phyloP scores from a whole-genome alignment of 2,113 vertebrate species.

The Heterotilapia buettikoferi region DNA sequence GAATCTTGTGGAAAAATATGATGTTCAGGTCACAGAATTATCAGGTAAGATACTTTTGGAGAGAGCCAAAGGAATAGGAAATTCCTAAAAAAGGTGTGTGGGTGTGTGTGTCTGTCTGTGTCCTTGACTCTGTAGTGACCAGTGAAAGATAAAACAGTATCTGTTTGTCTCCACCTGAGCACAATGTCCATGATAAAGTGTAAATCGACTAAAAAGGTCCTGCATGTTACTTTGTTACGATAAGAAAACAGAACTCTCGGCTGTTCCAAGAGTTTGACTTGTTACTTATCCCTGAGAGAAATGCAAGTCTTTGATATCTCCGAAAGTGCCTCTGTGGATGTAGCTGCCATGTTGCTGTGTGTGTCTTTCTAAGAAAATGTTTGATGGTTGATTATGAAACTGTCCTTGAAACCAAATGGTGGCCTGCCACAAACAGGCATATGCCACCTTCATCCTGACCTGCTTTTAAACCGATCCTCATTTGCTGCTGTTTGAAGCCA shows the following conservation, averaged over 20 bases:
- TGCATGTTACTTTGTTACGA: background rate
- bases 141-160: background rate
- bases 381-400: background rate
- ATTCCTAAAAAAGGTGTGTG: background rate
- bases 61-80: background rate
- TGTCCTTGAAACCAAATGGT: background rate
- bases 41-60: background rate
- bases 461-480: background rate
- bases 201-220: background rate
- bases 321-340: background rate
- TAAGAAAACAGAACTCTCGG: background rate
- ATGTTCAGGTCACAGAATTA: background rate
- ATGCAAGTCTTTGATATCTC: background rate
- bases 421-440: background rate
- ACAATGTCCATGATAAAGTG: background rate
- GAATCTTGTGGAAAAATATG: background rate
- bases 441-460: background rate
- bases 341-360: background rate
- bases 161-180: background rate
- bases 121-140: background rate
- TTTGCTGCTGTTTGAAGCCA: background rate
- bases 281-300: background rate
- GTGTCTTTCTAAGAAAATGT: background rate
- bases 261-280: background rate
- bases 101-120: fast-evolving